Percentiles rank a stretch among this genome's conserved stretches.
Conservation (phyloP, 2,113 vertebrate genomes). For the Neolamprologus hecqui region DNA sequence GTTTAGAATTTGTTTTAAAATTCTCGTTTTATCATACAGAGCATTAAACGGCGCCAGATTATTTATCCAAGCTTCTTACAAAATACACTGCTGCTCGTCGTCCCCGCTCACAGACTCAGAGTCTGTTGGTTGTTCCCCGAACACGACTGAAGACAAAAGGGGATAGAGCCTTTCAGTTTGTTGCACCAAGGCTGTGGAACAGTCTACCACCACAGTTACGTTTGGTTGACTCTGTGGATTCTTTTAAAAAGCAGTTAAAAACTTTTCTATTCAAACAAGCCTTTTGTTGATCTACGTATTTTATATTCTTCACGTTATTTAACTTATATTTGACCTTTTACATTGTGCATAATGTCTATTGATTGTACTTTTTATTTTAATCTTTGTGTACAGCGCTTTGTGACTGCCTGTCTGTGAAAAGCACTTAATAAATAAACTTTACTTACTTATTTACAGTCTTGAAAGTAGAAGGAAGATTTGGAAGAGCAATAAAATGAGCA, state of each 20-base stretch:
- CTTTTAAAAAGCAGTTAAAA: background rate
- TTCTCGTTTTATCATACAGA: background rate
- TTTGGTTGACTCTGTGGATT: background rate
- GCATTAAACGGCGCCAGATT: background rate
- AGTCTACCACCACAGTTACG: background rate
- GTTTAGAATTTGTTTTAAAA: background rate
- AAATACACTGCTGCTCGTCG: background rate
- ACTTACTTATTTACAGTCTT: background rate
- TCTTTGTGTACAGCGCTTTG: background rate
- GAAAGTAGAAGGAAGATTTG: background rate
- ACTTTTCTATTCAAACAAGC: background rate
- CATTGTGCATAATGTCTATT: background rate
- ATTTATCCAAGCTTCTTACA: background rate
- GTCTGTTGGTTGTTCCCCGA: background rate
- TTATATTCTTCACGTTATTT: background rate
- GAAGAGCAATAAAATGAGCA: background rate
- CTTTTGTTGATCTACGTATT: background rate
- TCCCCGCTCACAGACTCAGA: background rate
- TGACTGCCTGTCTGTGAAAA: background rate
- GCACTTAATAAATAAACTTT: background rate
- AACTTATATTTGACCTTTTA: background rate
- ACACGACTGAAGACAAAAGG: background rate
- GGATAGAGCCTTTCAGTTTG: background rate
- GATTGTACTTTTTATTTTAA: background rate
- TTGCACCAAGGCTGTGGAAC: background rate